Evolutionary conservation across 2,113 vertebrate genomes (phyloP), one percentile per base, ranked within the genome.

Genomic region (Pitta sordida): DNA sequence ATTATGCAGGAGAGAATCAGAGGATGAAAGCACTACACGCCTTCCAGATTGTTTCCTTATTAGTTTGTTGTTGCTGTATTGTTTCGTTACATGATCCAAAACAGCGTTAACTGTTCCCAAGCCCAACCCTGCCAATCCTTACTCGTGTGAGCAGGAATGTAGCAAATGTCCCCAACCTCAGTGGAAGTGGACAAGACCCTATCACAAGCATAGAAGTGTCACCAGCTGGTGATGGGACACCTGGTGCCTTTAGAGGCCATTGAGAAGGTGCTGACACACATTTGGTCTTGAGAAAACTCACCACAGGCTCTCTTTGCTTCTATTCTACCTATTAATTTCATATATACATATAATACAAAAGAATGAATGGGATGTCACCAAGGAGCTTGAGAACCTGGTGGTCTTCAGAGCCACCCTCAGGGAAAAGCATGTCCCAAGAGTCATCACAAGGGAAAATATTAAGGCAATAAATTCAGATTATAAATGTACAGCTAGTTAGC

Each of bases 1-100:
- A 93, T 81, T 91, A 88, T 90, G 87, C 94, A 63, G 86, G 87
- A 37, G 65, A 29, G 69, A 74, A 76, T 73, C 84, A 3, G 8
- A 84, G 53, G 84, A 69, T 64, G 60, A 95, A 92, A 94, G 92
- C 44, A 70, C 52, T 48, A 80, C 91, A 53, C 0, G 3, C 58
- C 58, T 37, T 22, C 51, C 51, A 26, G 60, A 22, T 88, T 88
- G 93, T 70, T 86, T 62, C 44, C 55, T 46, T 37, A 62, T 80
- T 92, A 93, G 30, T 49, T 88, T 39, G 44, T 62, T 83, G 67
- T 69, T 69, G 89, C 71, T 77, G 69, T 30, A 94, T 84, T 62
- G 59, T 70, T 80, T 64, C 15, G 7, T 34, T 64, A 19, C 7
- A 4, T 9, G 18, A 62, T 37, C 58, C 0, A 0, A 26, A 81